phyloP scores from a whole-genome alignment of 2,888 invertebrate genomes.

The Dolomedes plantarius region DNA sequence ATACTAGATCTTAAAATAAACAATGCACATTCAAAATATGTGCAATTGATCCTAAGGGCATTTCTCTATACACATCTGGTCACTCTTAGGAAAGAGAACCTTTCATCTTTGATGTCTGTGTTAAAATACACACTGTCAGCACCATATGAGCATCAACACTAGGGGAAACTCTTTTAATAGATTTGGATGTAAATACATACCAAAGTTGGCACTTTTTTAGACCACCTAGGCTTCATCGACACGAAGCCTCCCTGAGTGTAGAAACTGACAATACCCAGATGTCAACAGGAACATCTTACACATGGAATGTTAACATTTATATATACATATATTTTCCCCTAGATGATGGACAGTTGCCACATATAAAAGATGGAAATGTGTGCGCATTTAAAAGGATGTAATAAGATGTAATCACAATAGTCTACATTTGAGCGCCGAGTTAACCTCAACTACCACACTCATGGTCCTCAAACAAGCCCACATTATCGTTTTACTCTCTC shows the following conservation, averaged over 20 bases:
- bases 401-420: slow-evolving; percentile 68
- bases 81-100: slow-evolving; percentile 54
- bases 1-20: slow-evolving; percentile 70
- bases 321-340: slow-evolving; percentile 60
- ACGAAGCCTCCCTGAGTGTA: slow-evolving; percentile 62
- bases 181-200: slow-evolving; percentile 63
- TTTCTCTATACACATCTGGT: slow-evolving; percentile 63
- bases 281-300: slow-evolving; percentile 62
- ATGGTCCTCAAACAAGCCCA: slow-evolving; percentile 60
- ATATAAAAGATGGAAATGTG: slow-evolving; percentile 69
- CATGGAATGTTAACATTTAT: slow-evolving; percentile 70
- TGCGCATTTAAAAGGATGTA: slow-evolving; percentile 69
- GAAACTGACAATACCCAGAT: slow-evolving; percentile 53
- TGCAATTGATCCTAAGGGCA: slow-evolving; percentile 65
- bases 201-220: slow-evolving; percentile 65
- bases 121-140: slow-evolving; percentile 64
- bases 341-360: slow-evolving; percentile 52
- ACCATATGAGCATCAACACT: slow-evolving; percentile 54
- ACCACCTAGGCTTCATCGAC: slow-evolving; percentile 37
- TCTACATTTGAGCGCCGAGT: slow-evolving; percentile 65
- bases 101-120: slow-evolving; percentile 53
- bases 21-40: slow-evolving; percentile 70
- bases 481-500: slow-evolving; percentile 2
- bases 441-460: slow-evolving; percentile 49
- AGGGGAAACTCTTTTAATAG: slow-evolving; percentile 56